Conservation (phyloP, 2,888 invertebrate species). For the Prenolepis imparis region DNA sequence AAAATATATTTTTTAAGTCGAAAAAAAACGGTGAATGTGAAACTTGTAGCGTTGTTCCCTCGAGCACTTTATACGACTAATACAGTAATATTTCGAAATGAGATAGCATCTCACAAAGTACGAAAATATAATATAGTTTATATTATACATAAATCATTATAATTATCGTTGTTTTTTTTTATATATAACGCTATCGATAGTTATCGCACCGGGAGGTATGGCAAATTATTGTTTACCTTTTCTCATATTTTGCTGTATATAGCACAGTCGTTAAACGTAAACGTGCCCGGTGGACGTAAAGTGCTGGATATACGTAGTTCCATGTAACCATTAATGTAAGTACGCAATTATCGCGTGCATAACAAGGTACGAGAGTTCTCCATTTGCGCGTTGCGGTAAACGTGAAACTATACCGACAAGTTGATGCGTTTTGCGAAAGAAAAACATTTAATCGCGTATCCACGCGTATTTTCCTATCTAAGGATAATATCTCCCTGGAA, state of each 20-base stretch:
- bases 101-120: neutral
- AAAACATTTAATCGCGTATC: constrained; percentile 12
- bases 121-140: neutral
- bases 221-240: constrained; percentile 38
- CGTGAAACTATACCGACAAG: constrained; percentile 38
- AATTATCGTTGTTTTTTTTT: neutral
- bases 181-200: neutral
- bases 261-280: constrained; percentile 32
- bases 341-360: constrained; percentile 55
- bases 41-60: constrained; percentile 17
- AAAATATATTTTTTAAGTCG: neutral
- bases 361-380: constrained; percentile 56
- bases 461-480: constrained; percentile 31
- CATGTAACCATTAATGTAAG: constrained; percentile 56
- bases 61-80: neutral
- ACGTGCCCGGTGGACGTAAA: constrained; percentile 40
- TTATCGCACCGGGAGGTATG: neutral
- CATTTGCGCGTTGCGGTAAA: constrained; percentile 39
- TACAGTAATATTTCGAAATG: neutral
- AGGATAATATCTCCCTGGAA: constrained; percentile 21
- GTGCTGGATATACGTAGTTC: constrained; percentile 40
- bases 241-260: constrained; percentile 5
- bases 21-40: neutral
- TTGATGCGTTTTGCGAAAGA: constrained; percentile 23
- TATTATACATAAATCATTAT: neutral